Evolutionary conservation across 2,113 vertebrate species (phyloP), one percentile per base, ranked within the genome.

Genomic region (Elanoides forficatus): DNA sequence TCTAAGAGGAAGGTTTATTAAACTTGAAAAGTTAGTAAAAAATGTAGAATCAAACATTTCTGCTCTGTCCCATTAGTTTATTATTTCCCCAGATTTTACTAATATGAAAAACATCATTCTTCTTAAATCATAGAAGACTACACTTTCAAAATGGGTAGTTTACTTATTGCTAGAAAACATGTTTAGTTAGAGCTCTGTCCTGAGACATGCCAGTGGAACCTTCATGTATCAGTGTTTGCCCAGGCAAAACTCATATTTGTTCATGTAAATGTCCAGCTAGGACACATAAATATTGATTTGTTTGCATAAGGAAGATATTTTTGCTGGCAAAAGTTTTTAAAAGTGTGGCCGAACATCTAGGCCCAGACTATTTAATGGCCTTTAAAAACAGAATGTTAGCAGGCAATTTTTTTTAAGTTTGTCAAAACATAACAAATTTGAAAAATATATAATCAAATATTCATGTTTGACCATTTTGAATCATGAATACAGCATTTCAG

Each of bases 251-350:
- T 75, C 55, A 17, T 97, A 85, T 97, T 97, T 97, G 89, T 60
- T 95, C 95, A 94, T 96, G 96, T 38, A 96, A 97, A 97, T 97
- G 53, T 94, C 74, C 89, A 95, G 63, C 70, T 76, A 93, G 91
- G 71, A 94, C 91, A 88, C 38, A 66, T 47, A 96, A 97, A 97
- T 94, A 95, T 85, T 93, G 86, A 96, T 95, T 73, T 95, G 88
- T 92, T 95, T 94, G 67, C 59, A 2, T 36, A 91, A 85, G 78
- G 55, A 94, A 92, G 91, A 66, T 97, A 95, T 97, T 97, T 97
- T 80, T 91, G 15, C 90, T 95, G 94, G 96, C 86, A 93, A 76
- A 87, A 66, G 8, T 17, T 95, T 93, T 93, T 93, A 48, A 71
- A 93, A 95, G 53, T 52, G 53, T 73, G 53, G 73, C 66, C 53